Conservation (phyloP, 2,113 vertebrate species). For the Delphinus delphis region DNA sequence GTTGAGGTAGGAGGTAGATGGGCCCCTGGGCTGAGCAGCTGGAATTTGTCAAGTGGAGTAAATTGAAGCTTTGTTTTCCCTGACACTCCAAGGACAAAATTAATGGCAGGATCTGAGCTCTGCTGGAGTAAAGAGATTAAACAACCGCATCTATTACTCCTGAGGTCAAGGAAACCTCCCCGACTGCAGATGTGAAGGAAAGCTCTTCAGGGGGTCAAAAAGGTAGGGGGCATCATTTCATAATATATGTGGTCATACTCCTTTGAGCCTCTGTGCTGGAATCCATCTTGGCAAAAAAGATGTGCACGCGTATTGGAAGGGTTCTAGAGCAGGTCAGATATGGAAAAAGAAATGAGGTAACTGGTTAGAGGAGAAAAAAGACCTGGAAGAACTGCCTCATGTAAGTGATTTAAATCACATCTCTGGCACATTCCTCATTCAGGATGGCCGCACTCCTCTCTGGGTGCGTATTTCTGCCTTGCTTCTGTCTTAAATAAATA, state of each 20-base stretch:
- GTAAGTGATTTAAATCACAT: background rate
- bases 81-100: background rate
- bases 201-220: background rate
- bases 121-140: background rate
- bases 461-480: background rate
- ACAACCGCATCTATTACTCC: background rate
- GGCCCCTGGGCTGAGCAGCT: background rate
- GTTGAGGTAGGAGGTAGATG: background rate
- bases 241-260: background rate
- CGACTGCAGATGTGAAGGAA: background rate
- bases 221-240: background rate
- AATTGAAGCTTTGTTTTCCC: background rate
- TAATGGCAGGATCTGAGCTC: background rate
- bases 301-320: background rate
- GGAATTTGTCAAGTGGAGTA: background rate
- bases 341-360: background rate
- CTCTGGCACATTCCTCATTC: background rate
- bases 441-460: fast-evolving
- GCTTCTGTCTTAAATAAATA: background rate
- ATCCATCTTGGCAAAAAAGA: background rate
- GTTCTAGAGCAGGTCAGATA: background rate
- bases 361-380: background rate
- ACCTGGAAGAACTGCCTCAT: background rate
- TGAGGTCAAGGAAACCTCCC: background rate
- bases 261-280: background rate